Evolutionary conservation across 2,797 vertebrate genomes (phyloP), one percentile per base, ranked within the genome.

Genomic region (Dermochelys coriacea): DNA sequence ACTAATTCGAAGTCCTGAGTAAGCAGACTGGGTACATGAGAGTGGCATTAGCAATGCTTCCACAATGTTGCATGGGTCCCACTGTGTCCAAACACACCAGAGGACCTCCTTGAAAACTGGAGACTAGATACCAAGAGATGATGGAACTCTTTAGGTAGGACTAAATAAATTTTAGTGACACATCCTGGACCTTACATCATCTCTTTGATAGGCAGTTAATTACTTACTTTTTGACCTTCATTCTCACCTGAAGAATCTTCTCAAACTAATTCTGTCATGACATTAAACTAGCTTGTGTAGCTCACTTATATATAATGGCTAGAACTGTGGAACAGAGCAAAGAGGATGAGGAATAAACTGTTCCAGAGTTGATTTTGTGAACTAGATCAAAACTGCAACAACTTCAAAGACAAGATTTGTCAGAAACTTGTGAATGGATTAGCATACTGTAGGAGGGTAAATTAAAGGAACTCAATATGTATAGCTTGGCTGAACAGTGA

Each of bases 201-300:
- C 45, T 49, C 74, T 77, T 47, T 49, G 23, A 25, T 80, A 85
- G 86, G 29, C 18, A 61, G 23, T 71, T 75, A 41, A 16, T 77
- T 77, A 9, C 3, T 37, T 83, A 74, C 77, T 29, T 89, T 89
- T 85, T 94, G 80, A 93, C 82, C 84, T 96, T 95, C 87, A 87
- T 2, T 29, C 29, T 90, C 86, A 92, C 52, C 19, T 82, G 84
- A 92, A 85, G 74, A 95, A 68, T 34, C 83, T 10, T 18, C 3
- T 80, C 18, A 82, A 85, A 50, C 37, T 91, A 57, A 47, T n/a
- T 88, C 74, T 83, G 85, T 80, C 64, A 59, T 78, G 75, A 82
- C 49, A 57, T 2, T 12, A 49, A 87, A 37, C n/a, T 88, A 86
- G 59, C 80, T 37, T 59, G 41, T 51, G 86, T 59, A 88, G 78